Conservation (phyloP, 2,888 invertebrate genomes). For the Drosophila peninsularis region DNA sequence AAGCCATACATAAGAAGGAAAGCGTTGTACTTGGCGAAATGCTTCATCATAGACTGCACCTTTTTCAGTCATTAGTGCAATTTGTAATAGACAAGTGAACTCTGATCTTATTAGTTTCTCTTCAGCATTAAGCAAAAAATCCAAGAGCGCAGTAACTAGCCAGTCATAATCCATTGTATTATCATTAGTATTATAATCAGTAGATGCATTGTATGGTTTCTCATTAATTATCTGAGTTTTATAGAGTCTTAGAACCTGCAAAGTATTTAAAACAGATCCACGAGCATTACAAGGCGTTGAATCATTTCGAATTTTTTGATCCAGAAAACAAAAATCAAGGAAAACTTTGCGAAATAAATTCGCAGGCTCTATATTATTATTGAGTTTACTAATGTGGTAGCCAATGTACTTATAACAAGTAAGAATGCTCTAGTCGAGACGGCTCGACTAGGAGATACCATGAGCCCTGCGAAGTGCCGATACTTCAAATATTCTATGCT, state of each 20-base stretch:
- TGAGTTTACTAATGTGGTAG: slow-evolving; percentile 74
- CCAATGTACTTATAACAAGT: slow-evolving; percentile 82
- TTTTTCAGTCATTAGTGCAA: slow-evolving; percentile 78
- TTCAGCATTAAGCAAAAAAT: slow-evolving; percentile 82
- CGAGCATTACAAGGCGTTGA: slow-evolving; percentile 58
- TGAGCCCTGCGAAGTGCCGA: no score
- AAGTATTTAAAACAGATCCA: slow-evolving; percentile 79
- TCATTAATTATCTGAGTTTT: slow-evolving; percentile 72
- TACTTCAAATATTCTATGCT: no score
- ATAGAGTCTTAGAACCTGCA: slow-evolving; percentile 80
- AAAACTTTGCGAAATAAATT: slow-evolving; percentile 80
- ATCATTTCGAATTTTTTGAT: slow-evolving; percentile 82
- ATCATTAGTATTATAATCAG: slow-evolving; percentile 46
- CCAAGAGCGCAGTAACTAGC: slow-evolving; percentile 67
- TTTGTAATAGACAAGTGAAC: slow-evolving; percentile 81
- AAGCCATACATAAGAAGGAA: slow-evolving; percentile 81
- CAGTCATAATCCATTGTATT: slow-evolving; percentile 34
- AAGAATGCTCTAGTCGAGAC: no score
- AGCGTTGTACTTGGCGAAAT: slow-evolving; percentile 73
- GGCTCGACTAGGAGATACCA: no score
- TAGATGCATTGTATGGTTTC: not conserved
- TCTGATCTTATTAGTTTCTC: slow-evolving; percentile 81
- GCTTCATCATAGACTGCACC: slow-evolving; percentile 80
- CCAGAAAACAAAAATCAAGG: slow-evolving; percentile 84
- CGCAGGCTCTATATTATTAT: slow-evolving; percentile 53